Evolutionary conservation across 2,797 vertebrate species (phyloP).

Genomic region (Oreortyx pictus): DNA sequence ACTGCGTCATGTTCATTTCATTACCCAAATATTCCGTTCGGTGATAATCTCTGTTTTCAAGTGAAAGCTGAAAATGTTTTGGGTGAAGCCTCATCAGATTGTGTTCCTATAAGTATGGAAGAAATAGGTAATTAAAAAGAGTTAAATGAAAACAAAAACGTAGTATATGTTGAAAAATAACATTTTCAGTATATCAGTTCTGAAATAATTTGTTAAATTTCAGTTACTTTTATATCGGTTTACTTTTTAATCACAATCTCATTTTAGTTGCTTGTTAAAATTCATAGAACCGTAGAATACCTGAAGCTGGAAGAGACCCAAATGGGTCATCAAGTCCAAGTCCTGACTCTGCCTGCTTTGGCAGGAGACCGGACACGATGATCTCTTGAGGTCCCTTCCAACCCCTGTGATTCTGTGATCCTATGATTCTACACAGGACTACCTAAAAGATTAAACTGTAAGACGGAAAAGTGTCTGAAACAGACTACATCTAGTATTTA

Average conservation of each 20-base stretch:
- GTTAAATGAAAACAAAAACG: not conserved
- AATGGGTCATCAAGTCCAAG: not conserved
- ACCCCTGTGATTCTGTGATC: not conserved
- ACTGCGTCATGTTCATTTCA: conserved; percentile 54
- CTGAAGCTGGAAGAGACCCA: not conserved
- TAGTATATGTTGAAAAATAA: not conserved
- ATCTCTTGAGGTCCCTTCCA: no score
- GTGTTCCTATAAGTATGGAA: not conserved
- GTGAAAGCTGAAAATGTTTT: conserved; percentile 74
- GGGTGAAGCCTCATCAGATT: conserved; percentile 43
- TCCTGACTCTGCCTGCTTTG: not conserved
- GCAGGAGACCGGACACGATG: no score
- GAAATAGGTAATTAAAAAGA: conserved; percentile 63
- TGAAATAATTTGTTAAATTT: not conserved
- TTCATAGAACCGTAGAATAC: not conserved
- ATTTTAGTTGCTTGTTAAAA: not conserved
- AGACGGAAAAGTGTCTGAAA: not conserved
- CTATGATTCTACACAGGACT: not conserved
- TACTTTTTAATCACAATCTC: not conserved
- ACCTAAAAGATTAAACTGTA: not conserved
- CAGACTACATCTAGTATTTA: not conserved
- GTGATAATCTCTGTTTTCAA: conserved; percentile 21
- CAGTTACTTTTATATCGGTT: not conserved
- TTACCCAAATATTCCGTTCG: rapidly evolving
- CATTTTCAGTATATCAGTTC: not conserved